phyloP scores from a whole-genome alignment of 1,140 invertebrate genomes.

The Drosophila kanapiae region DNA sequence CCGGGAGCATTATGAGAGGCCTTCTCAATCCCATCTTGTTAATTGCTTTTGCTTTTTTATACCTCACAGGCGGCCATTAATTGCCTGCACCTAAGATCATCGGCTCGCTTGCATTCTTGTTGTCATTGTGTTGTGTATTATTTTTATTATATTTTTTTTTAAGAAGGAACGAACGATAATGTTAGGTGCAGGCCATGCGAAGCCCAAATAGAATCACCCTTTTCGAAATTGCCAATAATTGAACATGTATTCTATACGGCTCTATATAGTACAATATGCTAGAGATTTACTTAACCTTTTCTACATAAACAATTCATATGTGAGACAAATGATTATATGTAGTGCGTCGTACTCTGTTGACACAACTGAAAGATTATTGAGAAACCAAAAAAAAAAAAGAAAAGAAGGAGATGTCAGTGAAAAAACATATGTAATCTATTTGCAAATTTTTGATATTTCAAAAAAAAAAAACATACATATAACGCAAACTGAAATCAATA shows the following conservation, averaged over 20 bases:
- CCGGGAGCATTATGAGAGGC: constrained; percentile 88
- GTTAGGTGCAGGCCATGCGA: constrained; percentile 51
- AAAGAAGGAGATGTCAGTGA: constrained; percentile 32
- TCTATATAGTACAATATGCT: constrained; percentile 73
- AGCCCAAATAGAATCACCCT: constrained; percentile 46
- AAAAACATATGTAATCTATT: constrained; percentile 57
- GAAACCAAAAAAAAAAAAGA: constrained; percentile 31
- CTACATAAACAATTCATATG: constrained; percentile 55
- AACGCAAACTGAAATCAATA: constrained; percentile 58
- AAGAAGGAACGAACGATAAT: constrained; percentile 31
- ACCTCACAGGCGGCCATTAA: constrained; percentile 33
- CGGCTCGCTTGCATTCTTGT: constrained; percentile 48
- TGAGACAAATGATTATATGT: constrained; percentile 63
- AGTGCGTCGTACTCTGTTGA: constrained; percentile 64
- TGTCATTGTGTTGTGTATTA: constrained; percentile 56
- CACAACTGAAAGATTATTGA: constrained; percentile 35
- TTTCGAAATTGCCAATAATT: constrained; percentile 63
- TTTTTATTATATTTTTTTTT: constrained; percentile 48
- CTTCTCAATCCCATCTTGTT: constrained; percentile 56
- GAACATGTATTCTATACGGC: constrained; percentile 52
- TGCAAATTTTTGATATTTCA: constrained; percentile 68
- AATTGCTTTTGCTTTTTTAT: constrained; percentile 65
- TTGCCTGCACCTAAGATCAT: constrained; percentile 59
- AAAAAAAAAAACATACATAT: constrained; percentile 53
- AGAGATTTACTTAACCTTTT: constrained; percentile 66